Percentiles rank a stretch among this genome's conserved stretches.
Conservation (phyloP, 2,113 vertebrate species). For the Leptodactylus fuscus region DNA sequence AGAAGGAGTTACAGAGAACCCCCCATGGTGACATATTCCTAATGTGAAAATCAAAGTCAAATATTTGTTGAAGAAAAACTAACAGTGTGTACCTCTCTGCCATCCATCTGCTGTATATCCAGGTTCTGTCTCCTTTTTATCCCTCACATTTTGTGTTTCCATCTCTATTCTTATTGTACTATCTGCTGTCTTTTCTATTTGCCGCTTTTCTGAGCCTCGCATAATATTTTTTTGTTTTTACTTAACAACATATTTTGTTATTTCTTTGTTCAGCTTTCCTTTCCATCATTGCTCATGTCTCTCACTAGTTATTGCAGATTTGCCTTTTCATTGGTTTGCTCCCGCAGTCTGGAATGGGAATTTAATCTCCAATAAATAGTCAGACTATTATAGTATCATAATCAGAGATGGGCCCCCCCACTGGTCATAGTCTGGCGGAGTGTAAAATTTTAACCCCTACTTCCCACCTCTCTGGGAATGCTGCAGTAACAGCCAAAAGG, state of each 20-base stretch:
- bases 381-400: slow-evolving; percentile 74
- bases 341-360: slow-evolving; percentile 68
- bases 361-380: slow-evolving; percentile 79
- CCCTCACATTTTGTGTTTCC: background rate
- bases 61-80: slow-evolving; percentile 59
- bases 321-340: slow-evolving; percentile 55
- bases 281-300: slow-evolving; percentile 21
- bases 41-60: slow-evolving; percentile 60
- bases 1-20: slow-evolving; percentile 43
- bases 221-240: background rate
- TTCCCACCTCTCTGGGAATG: background rate
- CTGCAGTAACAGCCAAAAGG: background rate
- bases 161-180: background rate
- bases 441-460: slow-evolving; percentile 62
- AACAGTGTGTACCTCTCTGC: slow-evolving; percentile 26
- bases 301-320: slow-evolving; percentile 40
- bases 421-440: slow-evolving; percentile 63
- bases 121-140: background rate
- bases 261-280: slow-evolving; percentile 14
- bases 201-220: background rate
- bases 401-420: slow-evolving; percentile 73
- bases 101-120: slow-evolving; percentile 21
- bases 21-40: slow-evolving; percentile 59
- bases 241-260: slow-evolving; percentile 36
- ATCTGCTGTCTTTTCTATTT: background rate